Evolutionary conservation across 2,113 vertebrate genomes (phyloP).

Genomic region (Lophochroa leadbeateri): DNA sequence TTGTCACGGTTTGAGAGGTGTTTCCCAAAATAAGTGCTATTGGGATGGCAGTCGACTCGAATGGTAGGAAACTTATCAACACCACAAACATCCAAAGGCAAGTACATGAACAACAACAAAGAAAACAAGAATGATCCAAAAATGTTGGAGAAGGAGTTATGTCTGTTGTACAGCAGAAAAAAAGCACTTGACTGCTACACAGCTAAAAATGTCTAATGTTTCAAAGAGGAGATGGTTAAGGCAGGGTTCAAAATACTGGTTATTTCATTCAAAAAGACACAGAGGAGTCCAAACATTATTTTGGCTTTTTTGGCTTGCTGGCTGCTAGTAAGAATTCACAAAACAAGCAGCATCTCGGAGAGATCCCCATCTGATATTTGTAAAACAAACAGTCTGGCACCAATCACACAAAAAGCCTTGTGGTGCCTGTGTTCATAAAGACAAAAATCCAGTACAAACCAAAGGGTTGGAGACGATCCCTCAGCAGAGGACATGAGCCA

Average conservation of each 20-base stretch:
- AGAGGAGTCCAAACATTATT: background rate
- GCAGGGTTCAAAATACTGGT: conserved; percentile 78
- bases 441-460: background rate
- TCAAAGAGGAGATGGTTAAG: conserved; percentile 74
- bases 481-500: background rate
- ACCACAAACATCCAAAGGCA: conserved; percentile 61
- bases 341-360: background rate
- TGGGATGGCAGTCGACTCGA: conserved; percentile 19
- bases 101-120: conserved; percentile 62
- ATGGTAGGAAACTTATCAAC: conserved; percentile 50
- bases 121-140: conserved; percentile 57
- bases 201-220: conserved; percentile 73
- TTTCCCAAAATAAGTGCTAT: conserved; percentile 47
- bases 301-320: background rate
- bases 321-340: background rate
- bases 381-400: conserved; percentile 13
- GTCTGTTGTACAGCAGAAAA: conserved; percentile 67
- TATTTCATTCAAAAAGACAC: conserved; percentile 8
- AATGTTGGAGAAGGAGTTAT: conserved; percentile 61
- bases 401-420: background rate
- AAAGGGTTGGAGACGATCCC: background rate
- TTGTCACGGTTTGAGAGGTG: conserved; percentile 68
- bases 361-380: conserved; percentile 8
- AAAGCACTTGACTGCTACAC: conserved; percentile 62
- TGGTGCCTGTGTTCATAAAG: background rate